Conservation (phyloP, 2,888 invertebrate species). For the Clistopyga incitator region DNA sequence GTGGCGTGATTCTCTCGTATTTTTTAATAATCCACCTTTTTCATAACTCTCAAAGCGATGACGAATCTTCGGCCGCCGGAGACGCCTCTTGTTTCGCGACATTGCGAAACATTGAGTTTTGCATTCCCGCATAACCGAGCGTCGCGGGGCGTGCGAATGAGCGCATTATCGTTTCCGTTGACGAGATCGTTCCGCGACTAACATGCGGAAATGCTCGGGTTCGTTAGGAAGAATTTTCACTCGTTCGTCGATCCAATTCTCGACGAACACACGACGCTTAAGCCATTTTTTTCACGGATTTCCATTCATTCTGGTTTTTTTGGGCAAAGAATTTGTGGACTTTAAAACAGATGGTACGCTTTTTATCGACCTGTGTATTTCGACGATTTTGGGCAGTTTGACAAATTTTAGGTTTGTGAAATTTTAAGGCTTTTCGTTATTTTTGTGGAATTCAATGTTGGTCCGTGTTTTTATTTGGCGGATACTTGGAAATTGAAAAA, state of each 20-base stretch:
- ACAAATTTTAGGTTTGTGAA: no score
- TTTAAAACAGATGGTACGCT: no score
- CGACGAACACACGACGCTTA: not conserved
- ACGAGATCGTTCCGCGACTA: not conserved
- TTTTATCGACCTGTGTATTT: no score
- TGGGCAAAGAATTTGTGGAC: no score
- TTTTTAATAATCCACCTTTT: slow-evolving; percentile 9
- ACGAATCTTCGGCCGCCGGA: not conserved
- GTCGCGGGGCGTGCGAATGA: not conserved
- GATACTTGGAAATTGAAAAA: no score
- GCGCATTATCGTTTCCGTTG: not conserved
- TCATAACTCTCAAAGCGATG: slow-evolving; percentile 24
- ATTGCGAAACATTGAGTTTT: slow-evolving; percentile 2
- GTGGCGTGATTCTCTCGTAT: slow-evolving; percentile 12
- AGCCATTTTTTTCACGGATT: not conserved
- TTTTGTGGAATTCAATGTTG: no score
- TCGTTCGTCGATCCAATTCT: not conserved
- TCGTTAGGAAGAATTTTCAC: not conserved
- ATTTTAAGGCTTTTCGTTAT: no score
- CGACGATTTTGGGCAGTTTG: no score
- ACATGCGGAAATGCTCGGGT: not conserved
- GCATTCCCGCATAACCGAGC: not conserved
- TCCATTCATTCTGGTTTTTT: no score
- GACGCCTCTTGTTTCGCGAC: slow-evolving; percentile 4
- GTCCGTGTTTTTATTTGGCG: no score